These are phyloP conservation scores for Drosophila leontia DNA, from an alignment of 1,140 invertebrate genomes.

Conservation along the genomic window DNA sequence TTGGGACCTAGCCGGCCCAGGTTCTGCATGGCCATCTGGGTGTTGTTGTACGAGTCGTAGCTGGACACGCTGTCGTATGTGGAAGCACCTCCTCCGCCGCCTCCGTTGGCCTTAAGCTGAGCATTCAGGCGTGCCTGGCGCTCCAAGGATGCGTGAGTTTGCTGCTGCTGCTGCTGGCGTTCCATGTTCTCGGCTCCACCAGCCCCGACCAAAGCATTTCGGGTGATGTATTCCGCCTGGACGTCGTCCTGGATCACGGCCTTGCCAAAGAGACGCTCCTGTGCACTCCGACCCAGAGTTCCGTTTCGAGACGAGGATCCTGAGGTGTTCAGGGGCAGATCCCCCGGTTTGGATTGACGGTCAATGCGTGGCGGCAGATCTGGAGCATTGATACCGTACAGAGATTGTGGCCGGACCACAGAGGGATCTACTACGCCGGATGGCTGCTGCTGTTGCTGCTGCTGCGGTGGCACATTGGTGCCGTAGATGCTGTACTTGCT, in stretches of 20 bases:
- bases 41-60: conserved; percentile 92
- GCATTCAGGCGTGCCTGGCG: conserved; percentile 78
- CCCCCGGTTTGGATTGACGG: conserved; percentile 89
- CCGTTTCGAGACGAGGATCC: conserved; percentile 73
- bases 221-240: conserved; percentile 82
- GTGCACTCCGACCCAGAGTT: conserved; percentile 86
- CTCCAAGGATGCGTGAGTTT: conserved; percentile 76
- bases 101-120: conserved; percentile 76
- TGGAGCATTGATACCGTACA: conserved; percentile 86
- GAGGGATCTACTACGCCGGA: conserved; percentile 47
- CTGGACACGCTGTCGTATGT: conserved; percentile 94
- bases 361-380: conserved; percentile 94
- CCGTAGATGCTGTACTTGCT: conserved; percentile 79
- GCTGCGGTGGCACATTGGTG: conserved; percentile 55
- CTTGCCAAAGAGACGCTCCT: conserved; percentile 86
- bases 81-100: conserved; percentile 54
- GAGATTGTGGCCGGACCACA: conserved; percentile 68
- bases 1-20: conserved; percentile 90
- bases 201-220: conserved; percentile 59
- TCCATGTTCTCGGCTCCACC: conserved; percentile 69
- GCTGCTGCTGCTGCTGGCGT: conserved; percentile 63
- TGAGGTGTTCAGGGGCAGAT: conserved; percentile 78
- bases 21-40: conserved; percentile 86
- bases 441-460: conserved; percentile 33
- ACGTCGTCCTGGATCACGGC: conserved; percentile 75